A percentile compares a stretch with the other conserved stretches of the same genome.
Conservation (phyloP, 2,797 vertebrate species). For the Centroberyx gerrardi region DNA sequence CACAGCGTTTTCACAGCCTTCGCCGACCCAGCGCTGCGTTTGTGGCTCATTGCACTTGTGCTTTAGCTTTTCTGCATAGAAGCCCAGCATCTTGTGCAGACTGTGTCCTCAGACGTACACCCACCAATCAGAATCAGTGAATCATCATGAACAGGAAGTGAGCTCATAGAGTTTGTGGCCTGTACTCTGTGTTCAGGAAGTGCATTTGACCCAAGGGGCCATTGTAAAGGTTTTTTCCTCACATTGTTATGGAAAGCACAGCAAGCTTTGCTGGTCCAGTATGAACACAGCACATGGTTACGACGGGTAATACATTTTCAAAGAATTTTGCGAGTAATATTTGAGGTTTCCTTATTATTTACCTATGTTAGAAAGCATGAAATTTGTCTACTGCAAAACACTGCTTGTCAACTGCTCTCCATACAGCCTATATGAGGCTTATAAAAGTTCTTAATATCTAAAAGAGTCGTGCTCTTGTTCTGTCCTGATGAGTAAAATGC, state of each 20-base stretch:
- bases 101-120: conserved; percentile 12
- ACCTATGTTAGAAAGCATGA: background rate
- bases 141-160: conserved; percentile 77
- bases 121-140: conserved; percentile 39
- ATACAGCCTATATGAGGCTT: background rate
- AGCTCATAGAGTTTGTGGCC: conserved; percentile 70
- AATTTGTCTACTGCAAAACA: background rate
- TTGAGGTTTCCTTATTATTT: background rate
- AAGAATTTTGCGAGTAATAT: background rate
- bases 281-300: conserved; percentile 12
- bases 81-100: conserved; percentile 15
- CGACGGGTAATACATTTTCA: background rate
- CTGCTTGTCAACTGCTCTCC: background rate
- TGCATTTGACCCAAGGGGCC: conserved; percentile 46
- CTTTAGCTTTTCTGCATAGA: conserved; percentile 15
- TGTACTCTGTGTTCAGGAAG: conserved; percentile 76
- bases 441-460: conserved; percentile 4
- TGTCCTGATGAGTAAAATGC: conserved; percentile 51
- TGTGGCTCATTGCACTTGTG: conserved; percentile 3
- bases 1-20: conserved; percentile 5
- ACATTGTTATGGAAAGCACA: conserved; percentile 76
- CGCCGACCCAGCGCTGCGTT: background rate
- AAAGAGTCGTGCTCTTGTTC: conserved; percentile 32
- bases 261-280: conserved; percentile 23
- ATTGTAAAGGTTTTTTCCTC: conserved; percentile 76